Percentiles rank a stretch among this genome's conserved stretches.
Conservation (phyloP, 2,888 invertebrate species). For the Sesia apiformis region DNA sequence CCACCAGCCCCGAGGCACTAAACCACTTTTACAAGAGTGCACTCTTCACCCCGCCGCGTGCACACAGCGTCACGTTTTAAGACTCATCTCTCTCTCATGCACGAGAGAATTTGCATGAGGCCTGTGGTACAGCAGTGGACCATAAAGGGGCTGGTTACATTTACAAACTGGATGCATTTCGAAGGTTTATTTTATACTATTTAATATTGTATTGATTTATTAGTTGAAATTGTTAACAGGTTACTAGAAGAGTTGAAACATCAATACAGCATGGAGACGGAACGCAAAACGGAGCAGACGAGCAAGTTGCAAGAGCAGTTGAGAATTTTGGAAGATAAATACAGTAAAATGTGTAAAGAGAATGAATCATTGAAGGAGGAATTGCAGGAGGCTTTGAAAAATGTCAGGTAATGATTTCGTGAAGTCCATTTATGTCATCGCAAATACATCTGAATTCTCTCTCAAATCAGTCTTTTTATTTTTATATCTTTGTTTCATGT, state of each 20-base stretch:
- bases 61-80: no score
- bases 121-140: no score
- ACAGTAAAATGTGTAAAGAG: constrained; percentile 34
- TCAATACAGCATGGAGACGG: constrained; percentile 81
- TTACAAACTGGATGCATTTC: background rate
- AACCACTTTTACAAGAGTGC: no score
- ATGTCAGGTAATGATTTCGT: constrained; percentile 53
- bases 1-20: no score
- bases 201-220: background rate
- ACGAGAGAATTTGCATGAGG: no score
- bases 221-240: constrained; percentile 32
- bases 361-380: constrained; percentile 55
- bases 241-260: constrained; percentile 83
- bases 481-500: no score
- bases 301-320: constrained; percentile 69
- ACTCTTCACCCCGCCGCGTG: no score
- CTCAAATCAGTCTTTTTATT: no score
- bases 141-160: no score
- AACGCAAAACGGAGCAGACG: constrained; percentile 70
- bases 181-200: background rate
- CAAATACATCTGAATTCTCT: no score
- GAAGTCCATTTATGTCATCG: no score
- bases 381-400: constrained; percentile 70
- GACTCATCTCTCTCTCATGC: no score
- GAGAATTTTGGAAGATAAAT: constrained; percentile 41